Conservation (phyloP, 2,888 invertebrate species). For the Rotaria sp. region DNA sequence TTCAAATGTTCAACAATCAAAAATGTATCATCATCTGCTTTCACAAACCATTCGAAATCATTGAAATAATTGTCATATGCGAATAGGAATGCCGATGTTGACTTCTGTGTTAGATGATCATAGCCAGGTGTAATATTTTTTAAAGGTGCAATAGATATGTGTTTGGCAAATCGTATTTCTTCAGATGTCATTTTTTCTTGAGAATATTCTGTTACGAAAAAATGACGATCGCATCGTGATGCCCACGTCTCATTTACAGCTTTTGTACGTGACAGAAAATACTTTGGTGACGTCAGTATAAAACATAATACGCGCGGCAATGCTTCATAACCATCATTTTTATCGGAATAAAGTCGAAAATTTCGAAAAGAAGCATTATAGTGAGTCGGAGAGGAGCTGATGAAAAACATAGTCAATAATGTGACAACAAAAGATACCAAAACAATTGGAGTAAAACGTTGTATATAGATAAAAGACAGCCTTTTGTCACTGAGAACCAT, state of each 20-base stretch:
- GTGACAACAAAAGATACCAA: too few species aligned
- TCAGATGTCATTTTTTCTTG: neutral
- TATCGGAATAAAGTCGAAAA: too few species aligned
- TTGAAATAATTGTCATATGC: neutral
- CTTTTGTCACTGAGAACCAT: too few species aligned
- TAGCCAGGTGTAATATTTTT: neutral
- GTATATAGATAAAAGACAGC: too few species aligned
- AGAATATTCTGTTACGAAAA: slow-evolving; percentile 11
- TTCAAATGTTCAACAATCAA: too few species aligned
- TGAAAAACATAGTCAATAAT: too few species aligned
- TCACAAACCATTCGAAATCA: slow-evolving; percentile 34
- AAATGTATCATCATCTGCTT: slow-evolving; percentile 39
- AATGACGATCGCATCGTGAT: slow-evolving; percentile 30
- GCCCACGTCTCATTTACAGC: slow-evolving; percentile 35
- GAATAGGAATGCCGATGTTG: neutral
- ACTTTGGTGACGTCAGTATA: slow-evolving; percentile 27
- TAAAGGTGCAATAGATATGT: neutral
- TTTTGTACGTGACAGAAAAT: slow-evolving; percentile 31
- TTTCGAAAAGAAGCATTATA: too few species aligned
- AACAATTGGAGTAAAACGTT: too few species aligned
- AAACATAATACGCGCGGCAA: slow-evolving; percentile 1
- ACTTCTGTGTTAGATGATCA: neutral
- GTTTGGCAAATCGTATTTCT: neutral
- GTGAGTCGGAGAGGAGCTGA: too few species aligned
- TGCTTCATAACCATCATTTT: too few species aligned